phyloP scores from a whole-genome alignment of 2,888 invertebrate species.

The Brachynemurus nebulosus region DNA sequence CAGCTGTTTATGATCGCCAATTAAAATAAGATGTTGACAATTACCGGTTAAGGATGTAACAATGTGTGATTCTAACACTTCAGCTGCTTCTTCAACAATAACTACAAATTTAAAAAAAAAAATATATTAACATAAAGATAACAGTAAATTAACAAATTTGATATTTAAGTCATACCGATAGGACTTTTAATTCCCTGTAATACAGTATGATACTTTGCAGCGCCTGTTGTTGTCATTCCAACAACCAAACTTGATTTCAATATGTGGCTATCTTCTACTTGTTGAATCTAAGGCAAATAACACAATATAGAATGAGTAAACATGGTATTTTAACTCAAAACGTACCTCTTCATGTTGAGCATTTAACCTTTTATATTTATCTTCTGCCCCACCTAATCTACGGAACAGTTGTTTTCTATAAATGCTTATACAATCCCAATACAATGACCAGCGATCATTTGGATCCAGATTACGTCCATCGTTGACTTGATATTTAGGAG shows the following conservation, averaged over 20 bases:
- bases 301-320: constrained; percentile 14
- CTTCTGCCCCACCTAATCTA: no score
- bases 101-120: constrained; percentile 33
- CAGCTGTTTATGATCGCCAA: constrained; percentile 75
- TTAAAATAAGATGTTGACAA: constrained; percentile 70
- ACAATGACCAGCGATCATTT: constrained; percentile 25
- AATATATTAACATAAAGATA: neutral
- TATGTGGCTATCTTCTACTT: constrained; percentile 41
- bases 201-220: constrained; percentile 50
- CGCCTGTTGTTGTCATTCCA: constrained; percentile 66
- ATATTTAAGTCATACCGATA: constrained; percentile 37
- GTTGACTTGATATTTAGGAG: constrained; percentile 14
- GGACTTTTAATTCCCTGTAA: constrained; percentile 45
- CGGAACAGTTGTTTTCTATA: no score
- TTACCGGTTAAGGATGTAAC: constrained; percentile 55
- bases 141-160: constrained; percentile 8
- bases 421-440: constrained; percentile 26
- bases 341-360: no score
- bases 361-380: no score
- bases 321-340: no score
- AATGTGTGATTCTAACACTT: constrained; percentile 76
- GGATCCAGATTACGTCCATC: constrained; percentile 21
- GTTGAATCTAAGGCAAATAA: constrained; percentile 34
- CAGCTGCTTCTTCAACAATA: constrained; percentile 80
- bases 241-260: constrained; percentile 42